A percentile compares a stretch with the other conserved stretches of the same genome.
These are phyloP conservation scores for Oscheius sp. DNA, from an alignment of 2,888 invertebrate species.

Conservation along the genomic window DNA sequence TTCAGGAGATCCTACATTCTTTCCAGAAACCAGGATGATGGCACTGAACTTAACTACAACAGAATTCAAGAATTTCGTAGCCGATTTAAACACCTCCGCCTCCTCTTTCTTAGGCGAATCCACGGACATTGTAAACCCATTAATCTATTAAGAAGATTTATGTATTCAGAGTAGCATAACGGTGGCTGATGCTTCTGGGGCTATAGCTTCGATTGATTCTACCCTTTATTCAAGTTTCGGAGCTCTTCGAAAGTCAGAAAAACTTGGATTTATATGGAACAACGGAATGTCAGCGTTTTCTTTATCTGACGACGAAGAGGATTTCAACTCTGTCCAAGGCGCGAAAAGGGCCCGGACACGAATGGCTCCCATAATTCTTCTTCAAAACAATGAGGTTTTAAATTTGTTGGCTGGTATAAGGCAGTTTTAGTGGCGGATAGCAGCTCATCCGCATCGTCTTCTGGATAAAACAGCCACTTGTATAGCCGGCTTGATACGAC, in stretches of 20 bases:
- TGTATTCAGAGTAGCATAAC: conserved; percentile 27
- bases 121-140: conserved; percentile 1
- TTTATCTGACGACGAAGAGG: conserved; percentile 24
- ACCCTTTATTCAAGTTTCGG: conserved; percentile 44
- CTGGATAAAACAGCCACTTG: conserved; percentile 14
- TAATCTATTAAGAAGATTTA: not conserved
- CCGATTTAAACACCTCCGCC: conserved; percentile 23
- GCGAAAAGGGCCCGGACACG: conserved; percentile 22
- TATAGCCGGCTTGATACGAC: conserved; percentile 19
- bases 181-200: conserved; percentile 11
- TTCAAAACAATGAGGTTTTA: conserved; percentile 25
- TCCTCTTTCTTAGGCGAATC: conserved; percentile 20
- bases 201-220: conserved; percentile 10
- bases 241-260: conserved; percentile 43
- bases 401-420: not conserved
- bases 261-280: conserved; percentile 58
- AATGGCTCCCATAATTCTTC: conserved; percentile 27
- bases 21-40: conserved; percentile 18
- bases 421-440: conserved; percentile 15
- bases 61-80: conserved; percentile 13
- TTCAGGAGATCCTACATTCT: conserved; percentile 35
- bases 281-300: conserved; percentile 54
- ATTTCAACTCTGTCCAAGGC: conserved; percentile 32
- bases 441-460: conserved; percentile 17
- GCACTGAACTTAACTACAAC: conserved; percentile 8